These are phyloP conservation scores for Acrocera orbiculus DNA, from an alignment of 2,888 invertebrate species.

Conservation along the genomic window DNA sequence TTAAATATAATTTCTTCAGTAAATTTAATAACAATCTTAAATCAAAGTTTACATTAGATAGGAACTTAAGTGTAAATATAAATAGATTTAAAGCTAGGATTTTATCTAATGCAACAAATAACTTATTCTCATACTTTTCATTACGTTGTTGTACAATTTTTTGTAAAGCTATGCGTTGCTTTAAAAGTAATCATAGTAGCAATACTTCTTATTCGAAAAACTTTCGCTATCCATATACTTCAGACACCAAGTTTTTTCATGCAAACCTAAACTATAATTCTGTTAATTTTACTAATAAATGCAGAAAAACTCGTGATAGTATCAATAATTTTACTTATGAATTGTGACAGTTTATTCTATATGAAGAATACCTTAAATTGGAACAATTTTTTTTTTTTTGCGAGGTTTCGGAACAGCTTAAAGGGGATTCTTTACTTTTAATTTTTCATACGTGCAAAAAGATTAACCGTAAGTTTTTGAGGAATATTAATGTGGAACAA, in stretches of 20 bases:
- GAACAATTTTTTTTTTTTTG: too few relatives aligned
- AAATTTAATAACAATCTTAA: too few relatives aligned
- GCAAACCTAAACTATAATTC: slow-evolving; percentile 2
- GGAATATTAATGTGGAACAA: too few relatives aligned
- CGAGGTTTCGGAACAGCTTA: too few relatives aligned
- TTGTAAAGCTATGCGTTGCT: slow-evolving; percentile 32
- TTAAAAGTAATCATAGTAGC: slow-evolving; percentile 15
- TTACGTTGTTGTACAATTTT: slow-evolving; percentile 30
- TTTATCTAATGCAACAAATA: slow-evolving; percentile 21
- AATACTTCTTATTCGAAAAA: slow-evolving; percentile 20
- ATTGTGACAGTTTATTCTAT: too few relatives aligned
- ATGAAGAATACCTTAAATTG: too few relatives aligned
- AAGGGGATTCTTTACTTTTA: too few relatives aligned
- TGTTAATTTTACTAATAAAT: slow-evolving; percentile 12
- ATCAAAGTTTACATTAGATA: too few relatives aligned
- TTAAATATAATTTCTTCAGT: too few relatives aligned
- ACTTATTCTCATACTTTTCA: slow-evolving; percentile 22
- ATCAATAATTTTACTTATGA: slow-evolving; percentile 30
- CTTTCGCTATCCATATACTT: slow-evolving; percentile 9
- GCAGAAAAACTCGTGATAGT: slow-evolving; percentile 27
- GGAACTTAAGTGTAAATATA: too few relatives aligned
- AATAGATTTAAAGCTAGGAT: slow-evolving; percentile 7
- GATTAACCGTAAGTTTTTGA: too few relatives aligned
- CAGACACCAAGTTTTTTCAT: neutral
- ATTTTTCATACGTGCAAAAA: too few relatives aligned